Percentiles rank a stretch among this genome's conserved stretches.
phyloP scores from a whole-genome alignment of 2,888 invertebrate species.

The Eucera pruinosa region DNA sequence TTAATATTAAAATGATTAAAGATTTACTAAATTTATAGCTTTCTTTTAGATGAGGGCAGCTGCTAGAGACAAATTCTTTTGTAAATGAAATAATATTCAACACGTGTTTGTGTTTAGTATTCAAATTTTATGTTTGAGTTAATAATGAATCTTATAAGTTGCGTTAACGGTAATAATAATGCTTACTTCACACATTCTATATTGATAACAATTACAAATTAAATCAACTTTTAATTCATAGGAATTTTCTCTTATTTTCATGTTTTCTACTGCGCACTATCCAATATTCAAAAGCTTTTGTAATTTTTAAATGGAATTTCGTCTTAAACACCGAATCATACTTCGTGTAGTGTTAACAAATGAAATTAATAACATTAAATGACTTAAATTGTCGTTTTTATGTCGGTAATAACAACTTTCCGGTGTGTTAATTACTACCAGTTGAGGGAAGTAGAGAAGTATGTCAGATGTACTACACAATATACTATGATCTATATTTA shows the following conservation, averaged over 20 bases:
- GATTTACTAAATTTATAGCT: no score
- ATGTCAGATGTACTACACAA: no score
- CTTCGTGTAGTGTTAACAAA: no score
- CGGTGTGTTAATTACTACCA: constrained; percentile 29
- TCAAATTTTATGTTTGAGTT: not conserved
- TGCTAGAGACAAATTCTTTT: no score
- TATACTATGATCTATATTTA: no score
- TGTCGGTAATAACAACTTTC: constrained; percentile 33
- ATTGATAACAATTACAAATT: not conserved
- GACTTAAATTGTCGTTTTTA: not conserved
- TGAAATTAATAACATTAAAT: not conserved
- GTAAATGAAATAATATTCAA: no score
- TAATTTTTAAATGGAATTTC: not conserved
- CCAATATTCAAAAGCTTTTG: no score
- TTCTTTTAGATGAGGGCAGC: no score
- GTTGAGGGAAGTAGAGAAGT: constrained; percentile 13
- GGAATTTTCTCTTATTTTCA: not conserved
- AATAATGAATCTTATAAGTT: not conserved
- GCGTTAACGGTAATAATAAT: no score
- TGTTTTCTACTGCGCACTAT: not conserved
- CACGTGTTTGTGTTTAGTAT: no score
- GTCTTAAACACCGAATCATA: no score
- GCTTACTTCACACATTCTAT: not conserved
- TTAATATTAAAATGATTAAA: no score
- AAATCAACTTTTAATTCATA: not conserved